phyloP scores from a whole-genome alignment of 1,140 invertebrate genomes.

The Ostrea edulis region DNA sequence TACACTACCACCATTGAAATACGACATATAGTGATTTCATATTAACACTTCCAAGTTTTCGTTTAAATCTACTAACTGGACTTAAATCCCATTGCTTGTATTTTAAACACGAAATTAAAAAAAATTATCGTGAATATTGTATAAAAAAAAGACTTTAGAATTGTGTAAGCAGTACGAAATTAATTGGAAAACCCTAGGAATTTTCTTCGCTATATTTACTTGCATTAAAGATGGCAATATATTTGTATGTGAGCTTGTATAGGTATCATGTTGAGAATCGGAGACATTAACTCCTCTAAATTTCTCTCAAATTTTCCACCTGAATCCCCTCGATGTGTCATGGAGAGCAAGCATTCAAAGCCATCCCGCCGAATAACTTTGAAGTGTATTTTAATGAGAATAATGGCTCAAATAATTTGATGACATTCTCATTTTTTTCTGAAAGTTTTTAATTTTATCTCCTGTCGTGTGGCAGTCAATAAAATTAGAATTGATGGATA shows the following conservation, averaged over 20 bases:
- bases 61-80: neutral
- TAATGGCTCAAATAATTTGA: constrained; percentile 17
- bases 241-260: neutral
- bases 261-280: neutral
- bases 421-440: constrained; percentile 29
- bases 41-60: neutral
- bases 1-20: too few species aligned
- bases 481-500: constrained; percentile 27
- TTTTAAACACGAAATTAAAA: neutral
- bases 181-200: constrained; percentile 21
- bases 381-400: constrained; percentile 34
- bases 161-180: neutral
- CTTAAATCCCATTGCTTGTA: neutral
- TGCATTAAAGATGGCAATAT: neutral
- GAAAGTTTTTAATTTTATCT: neutral
- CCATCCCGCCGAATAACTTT: constrained; percentile 22
- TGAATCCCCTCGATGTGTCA: neutral
- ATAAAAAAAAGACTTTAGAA: neutral
- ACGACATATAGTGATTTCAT: too few species aligned
- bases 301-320: constrained; percentile 23
- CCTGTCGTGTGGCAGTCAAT: constrained; percentile 30
- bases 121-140: neutral
- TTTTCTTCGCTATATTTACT: neutral
- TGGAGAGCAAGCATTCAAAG: constrained; percentile 14
- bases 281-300: constrained; percentile 21